Conservation (phyloP, 2,113 vertebrate species). For the Protobothrops mucrosquamatus region DNA sequence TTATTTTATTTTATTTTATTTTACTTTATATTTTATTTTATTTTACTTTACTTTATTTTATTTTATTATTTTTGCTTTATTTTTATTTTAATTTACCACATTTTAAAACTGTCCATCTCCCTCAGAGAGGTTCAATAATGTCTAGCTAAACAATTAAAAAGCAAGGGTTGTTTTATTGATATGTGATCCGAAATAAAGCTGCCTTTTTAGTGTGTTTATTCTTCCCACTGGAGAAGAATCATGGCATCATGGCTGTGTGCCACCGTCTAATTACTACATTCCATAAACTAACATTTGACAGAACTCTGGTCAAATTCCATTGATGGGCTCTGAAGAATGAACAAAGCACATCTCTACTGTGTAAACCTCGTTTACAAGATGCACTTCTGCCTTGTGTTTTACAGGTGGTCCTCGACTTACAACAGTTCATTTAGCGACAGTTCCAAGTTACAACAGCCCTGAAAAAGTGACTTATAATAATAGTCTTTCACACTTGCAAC, state of each 20-base stretch:
- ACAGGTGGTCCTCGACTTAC: neutral
- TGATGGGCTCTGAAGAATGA: neutral
- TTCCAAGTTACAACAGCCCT: neutral
- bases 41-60: no score
- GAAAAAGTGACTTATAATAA: neutral
- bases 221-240: neutral
- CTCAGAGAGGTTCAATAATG: neutral
- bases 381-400: neutral
- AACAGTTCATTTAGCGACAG: neutral
- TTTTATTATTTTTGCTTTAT: neutral
- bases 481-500: neutral
- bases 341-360: neutral
- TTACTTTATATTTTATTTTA: no score
- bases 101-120: neutral
- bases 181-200: neutral
- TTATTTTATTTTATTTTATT: no score
- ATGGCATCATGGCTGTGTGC: neutral
- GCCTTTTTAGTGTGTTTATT: neutral
- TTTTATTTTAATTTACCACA: neutral
- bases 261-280: slow-evolving; percentile 1
- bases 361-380: neutral
- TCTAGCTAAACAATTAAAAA: neutral
- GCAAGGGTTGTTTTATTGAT: neutral
- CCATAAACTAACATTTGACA: neutral
- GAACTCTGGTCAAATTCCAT: neutral